Evolutionary conservation across 2,888 invertebrate species (phyloP), one percentile per base, ranked within the genome.

Genomic region (Ecliptopera silaceata): DNA sequence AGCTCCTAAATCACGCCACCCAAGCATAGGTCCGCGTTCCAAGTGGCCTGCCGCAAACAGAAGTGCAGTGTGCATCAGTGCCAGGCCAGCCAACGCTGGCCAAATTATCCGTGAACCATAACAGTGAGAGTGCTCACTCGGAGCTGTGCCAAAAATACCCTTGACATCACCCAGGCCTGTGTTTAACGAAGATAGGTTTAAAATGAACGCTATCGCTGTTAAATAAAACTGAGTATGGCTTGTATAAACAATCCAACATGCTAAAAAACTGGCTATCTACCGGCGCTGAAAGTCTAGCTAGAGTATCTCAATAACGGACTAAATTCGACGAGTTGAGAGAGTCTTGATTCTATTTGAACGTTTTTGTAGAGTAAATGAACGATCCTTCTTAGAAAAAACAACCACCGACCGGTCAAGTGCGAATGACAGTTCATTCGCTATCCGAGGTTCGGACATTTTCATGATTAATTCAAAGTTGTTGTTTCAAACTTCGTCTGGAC

Each of bases 121-220:
- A 76, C 79, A 70, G 72, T 69, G 73, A 71, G 71, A 75, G 74
- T 76, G 77, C 75, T 72, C 71, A 66, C 69, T 66, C 68, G 65
- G 63, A 64, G 74, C 73, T 72, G 79, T 82, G 88, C 88, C 89
- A 88, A 84, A 85, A 86, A 88, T 88, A 87, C 75, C 72, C 78
- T 80, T 82, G 80, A 82, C 82, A 82, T 82, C 82, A 82, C n/a
- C 74, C 74, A 79, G 68, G 63, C 41, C 39, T 42, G 46, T 32
- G 34, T 22, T n/a, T 12, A 31, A 31, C n/a, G 13, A 20, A 6
- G 15, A 20, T 45, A 41, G 10, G 10, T 11, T 17, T 39, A 3
- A 47, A 43, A 38, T 42, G 5, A 47, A 17, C 47, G 15, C 17
- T 51, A 44, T 22, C 20, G 20, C 34, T 11, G 13, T 36, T 20